A percentile compares a stretch with the other conserved stretches of the same genome.
These are phyloP conservation scores for Alectura lathami DNA, from an alignment of 2,113 vertebrate species.

Conservation along the genomic window DNA sequence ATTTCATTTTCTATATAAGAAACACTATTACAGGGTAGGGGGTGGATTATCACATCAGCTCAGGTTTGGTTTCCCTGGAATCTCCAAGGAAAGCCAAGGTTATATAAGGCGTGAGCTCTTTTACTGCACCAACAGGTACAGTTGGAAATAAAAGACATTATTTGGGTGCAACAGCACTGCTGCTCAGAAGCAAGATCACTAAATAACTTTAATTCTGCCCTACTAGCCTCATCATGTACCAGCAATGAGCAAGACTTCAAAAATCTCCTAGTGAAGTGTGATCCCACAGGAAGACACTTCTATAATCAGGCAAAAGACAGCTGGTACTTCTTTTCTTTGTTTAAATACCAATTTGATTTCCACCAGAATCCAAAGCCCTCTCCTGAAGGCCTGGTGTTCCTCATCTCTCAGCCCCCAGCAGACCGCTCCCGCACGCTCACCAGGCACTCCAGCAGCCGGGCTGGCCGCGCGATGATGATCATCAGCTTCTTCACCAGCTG, in stretches of 20 bases:
- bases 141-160: background rate
- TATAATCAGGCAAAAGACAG: background rate
- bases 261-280: background rate
- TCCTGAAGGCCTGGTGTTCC: background rate
- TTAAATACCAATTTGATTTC: background rate
- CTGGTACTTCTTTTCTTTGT: too few relatives aligned
- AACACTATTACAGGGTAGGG: background rate
- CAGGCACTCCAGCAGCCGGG: conserved; percentile 95
- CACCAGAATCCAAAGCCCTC: background rate
- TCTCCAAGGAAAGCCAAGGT: background rate
- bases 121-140: background rate
- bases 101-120: background rate
- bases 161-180: background rate
- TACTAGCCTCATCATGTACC: background rate
- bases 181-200: background rate
- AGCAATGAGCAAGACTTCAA: background rate
- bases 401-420: background rate
- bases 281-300: background rate
- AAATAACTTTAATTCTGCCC: background rate
- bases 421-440: conserved; percentile 72
- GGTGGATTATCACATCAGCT: background rate
- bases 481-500: conserved; percentile 94
- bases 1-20: background rate
- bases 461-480: conserved; percentile 94
- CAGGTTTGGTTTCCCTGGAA: background rate